Base-by-base conservation (phyloP, 92 coral and sea anemone genomes). In the Porites cylindrica region DNA sequence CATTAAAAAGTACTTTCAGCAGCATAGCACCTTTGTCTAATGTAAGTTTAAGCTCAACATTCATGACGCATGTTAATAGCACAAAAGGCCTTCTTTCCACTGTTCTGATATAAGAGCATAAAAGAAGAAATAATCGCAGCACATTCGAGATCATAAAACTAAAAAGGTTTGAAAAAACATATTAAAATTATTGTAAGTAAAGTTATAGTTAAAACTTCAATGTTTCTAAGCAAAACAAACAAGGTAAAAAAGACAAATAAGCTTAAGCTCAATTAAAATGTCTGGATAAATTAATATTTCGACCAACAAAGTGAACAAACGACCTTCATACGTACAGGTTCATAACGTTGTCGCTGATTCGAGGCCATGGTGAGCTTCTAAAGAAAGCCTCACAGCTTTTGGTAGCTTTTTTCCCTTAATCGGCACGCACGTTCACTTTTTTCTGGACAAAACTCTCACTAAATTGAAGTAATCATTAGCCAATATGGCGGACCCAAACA, bases 291-390 rank as follows among this genome's bases (percentile, higher is more conserved):
- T 54, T 54, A 54, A 8, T 56, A 56, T 10, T 69, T 38, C 51
- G 51, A 69, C 1, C 38, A 18, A 53, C 24, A 52, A 69, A 70
- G 53, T 52, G 71, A 71, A 50, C 78, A 82, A 51, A 60, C 88
- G 38, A 84, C 14, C 8, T 56, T 56, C 61, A 13, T 23, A 79
- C 95, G 51, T 78, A 92, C 95, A 82, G 95, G 93, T 60, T 73
- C 93, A 61, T 92, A 92, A 12, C 95, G 47, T 38, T 38, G 47
- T 38, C 47, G 84, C 66, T 86, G 95, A 80, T 89, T 89, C 71
- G 80, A 70, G 61, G 95, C 90, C 95, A 92, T 92, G 51, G 32
- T 43, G 76, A 88, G 85, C 78, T 82, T 76, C 64, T 53, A 1
- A 54, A 54, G 73, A 70, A 81, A 77, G 88, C 88, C 88, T 79